These are phyloP conservation scores for Drosophila ficusphila DNA, from an alignment of 1,140 invertebrate species.

Conservation along the genomic window DNA sequence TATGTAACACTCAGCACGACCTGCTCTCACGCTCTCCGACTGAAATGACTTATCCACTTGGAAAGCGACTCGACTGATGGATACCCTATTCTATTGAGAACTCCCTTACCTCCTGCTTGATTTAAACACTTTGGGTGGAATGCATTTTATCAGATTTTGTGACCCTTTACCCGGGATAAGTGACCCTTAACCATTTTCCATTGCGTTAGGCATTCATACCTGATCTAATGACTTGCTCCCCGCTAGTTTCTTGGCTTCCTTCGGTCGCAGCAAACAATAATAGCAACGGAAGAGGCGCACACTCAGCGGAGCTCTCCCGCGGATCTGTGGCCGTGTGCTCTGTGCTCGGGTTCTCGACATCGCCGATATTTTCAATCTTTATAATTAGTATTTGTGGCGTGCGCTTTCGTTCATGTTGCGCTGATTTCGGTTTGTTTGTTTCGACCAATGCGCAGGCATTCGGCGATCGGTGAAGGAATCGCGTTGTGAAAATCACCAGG, in stretches of 20 bases:
- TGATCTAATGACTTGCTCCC: constrained; percentile 16
- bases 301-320: constrained; percentile 64
- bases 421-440: constrained; percentile 73
- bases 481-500: constrained; percentile 6
- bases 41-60: background rate
- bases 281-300: constrained; percentile 59
- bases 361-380: constrained; percentile 80
- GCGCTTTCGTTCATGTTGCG: constrained; percentile 80
- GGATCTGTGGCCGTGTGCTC: constrained; percentile 51
- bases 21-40: constrained; percentile 33
- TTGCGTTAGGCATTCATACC: background rate
- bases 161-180: background rate
- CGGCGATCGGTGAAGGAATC: constrained; percentile 20
- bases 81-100: constrained; percentile 23
- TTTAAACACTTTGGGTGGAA: no score
- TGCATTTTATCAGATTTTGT: no score
- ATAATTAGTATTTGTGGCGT: constrained; percentile 83
- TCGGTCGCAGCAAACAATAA: constrained; percentile 72
- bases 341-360: constrained; percentile 45
- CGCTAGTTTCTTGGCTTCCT: constrained; percentile 46
- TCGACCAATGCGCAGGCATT: constrained; percentile 34
- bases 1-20: constrained; percentile 52
- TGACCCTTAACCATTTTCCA: background rate
- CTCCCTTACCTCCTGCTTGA: background rate
- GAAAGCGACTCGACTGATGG: constrained; percentile 5